phyloP scores from a whole-genome alignment of 2,797 vertebrate species.

The Dermochelys coriacea region DNA sequence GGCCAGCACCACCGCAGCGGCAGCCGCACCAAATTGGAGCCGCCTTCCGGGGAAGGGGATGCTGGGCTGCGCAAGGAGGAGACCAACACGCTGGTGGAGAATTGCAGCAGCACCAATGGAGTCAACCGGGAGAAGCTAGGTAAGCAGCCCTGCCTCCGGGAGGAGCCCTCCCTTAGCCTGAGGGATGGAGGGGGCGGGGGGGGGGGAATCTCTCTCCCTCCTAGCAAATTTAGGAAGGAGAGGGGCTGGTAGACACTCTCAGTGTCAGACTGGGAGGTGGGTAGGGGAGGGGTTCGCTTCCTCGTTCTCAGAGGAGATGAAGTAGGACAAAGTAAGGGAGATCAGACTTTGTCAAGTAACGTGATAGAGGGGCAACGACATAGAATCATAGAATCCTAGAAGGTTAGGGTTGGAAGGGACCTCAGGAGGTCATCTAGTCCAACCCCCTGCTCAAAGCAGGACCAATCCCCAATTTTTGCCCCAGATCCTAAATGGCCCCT shows the following conservation, averaged over 20 bases:
- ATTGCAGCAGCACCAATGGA: conserved; percentile 86
- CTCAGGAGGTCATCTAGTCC: no score
- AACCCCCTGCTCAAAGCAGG: no score
- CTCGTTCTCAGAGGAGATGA: background rate
- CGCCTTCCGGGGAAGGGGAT: conserved; percentile 74
- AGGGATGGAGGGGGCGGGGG: background rate
- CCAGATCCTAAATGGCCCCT: no score
- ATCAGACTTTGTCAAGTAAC: background rate
- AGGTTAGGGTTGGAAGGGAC: no score
- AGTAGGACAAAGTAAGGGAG: background rate
- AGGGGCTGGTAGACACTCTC: conserved; percentile 5
- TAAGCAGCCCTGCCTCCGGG: conserved; percentile 27
- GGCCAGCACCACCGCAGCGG: conserved; percentile 56
- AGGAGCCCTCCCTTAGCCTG: background rate
- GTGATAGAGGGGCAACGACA: background rate
- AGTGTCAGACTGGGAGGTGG: background rate
- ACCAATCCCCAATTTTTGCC: no score
- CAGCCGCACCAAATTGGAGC: conserved; percentile 78
- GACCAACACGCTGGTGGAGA: conserved; percentile 93
- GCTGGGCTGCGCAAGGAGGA: conserved; percentile 85
- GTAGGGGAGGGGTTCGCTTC: background rate
- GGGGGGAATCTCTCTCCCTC: background rate
- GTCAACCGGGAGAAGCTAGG: conserved; percentile 78
- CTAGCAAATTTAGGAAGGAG: background rate
- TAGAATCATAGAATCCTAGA: no score